A percentile compares a stretch with the other conserved stretches of the same genome.
phyloP scores from a whole-genome alignment of 2,797 vertebrate species.

The Lacerta viridis region DNA sequence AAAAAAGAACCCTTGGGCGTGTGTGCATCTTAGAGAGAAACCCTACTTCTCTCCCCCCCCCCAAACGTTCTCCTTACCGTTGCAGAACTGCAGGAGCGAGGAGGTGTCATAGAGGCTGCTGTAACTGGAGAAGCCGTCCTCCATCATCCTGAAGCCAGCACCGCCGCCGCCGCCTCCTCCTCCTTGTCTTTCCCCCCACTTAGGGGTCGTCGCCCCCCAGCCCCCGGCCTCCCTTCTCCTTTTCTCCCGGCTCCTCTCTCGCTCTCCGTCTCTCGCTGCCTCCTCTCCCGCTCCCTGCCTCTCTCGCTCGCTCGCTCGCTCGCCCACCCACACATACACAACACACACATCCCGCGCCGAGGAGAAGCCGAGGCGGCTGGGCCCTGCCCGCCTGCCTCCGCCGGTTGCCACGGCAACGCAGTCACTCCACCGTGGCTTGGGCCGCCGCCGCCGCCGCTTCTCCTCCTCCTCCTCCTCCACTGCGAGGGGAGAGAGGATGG shows the following conservation, averaged over 20 bases:
- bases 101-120: constrained; percentile 98
- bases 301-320: constrained; percentile 7
- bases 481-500: not conserved
- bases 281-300: constrained; percentile 25
- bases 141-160: constrained; percentile 91
- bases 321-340: constrained; percentile 62
- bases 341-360: not conserved
- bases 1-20: too few relatives aligned
- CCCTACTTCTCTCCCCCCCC: not conserved
- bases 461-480: not conserved
- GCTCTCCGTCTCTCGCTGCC: constrained; percentile 62
- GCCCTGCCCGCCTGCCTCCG: constrained; percentile 82
- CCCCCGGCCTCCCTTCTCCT: not conserved
- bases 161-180: constrained; percentile 64
- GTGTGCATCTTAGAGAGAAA: not conserved
- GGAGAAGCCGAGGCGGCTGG: constrained; percentile 66
- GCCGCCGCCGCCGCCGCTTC: constrained; percentile 9
- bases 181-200: not conserved
- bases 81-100: constrained; percentile 97
- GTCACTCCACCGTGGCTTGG: constrained; percentile 77
- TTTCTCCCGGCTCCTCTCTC: not conserved
- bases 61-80: constrained; percentile 84
- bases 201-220: not conserved
- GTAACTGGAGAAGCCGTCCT: constrained; percentile 97
- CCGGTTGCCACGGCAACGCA: constrained; percentile 92